Conservation (phyloP, 2,113 vertebrate species). For the Hippocampus mohnikei region DNA sequence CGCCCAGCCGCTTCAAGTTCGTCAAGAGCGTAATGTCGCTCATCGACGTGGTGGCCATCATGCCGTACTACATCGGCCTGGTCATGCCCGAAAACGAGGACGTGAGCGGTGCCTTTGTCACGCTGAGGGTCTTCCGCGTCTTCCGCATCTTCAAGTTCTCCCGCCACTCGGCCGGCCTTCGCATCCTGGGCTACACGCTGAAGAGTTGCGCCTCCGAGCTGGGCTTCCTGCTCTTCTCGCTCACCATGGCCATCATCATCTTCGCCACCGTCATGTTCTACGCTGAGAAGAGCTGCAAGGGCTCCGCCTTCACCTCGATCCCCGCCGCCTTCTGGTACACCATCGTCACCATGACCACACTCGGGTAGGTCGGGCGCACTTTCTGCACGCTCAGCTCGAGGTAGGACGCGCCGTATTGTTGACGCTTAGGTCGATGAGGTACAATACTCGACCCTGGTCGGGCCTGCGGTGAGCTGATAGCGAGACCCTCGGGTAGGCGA, state of each 20-base stretch:
- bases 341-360: constrained; percentile 98
- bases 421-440: too few relatives aligned
- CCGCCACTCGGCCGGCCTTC: constrained; percentile 92
- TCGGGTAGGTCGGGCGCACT: constrained; percentile 82
- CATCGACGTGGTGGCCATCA: constrained; percentile 97
- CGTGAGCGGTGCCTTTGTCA: constrained; percentile 96
- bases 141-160: constrained; percentile 99
- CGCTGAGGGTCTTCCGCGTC: constrained; percentile 91
- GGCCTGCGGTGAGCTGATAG: too few relatives aligned
- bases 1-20: constrained; percentile 89
- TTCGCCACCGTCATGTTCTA: constrained; percentile 99
- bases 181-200: constrained; percentile 93
- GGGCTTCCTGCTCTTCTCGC: constrained; percentile 96
- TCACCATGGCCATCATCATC: constrained; percentile 99
- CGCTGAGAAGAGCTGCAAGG: constrained; percentile 90
- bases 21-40: constrained; percentile 94
- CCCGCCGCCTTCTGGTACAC: constrained; percentile 99
- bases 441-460: too few relatives aligned
- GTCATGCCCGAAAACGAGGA: constrained; percentile 98
- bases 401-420: neutral
- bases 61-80: constrained; percentile 95
- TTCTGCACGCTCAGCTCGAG: neutral
- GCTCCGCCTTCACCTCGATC: constrained; percentile 96
- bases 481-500: too few relatives aligned
- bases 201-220: constrained; percentile 97